phyloP scores from a whole-genome alignment of 2,113 vertebrate genomes.

The Gorsachius goisagi region DNA sequence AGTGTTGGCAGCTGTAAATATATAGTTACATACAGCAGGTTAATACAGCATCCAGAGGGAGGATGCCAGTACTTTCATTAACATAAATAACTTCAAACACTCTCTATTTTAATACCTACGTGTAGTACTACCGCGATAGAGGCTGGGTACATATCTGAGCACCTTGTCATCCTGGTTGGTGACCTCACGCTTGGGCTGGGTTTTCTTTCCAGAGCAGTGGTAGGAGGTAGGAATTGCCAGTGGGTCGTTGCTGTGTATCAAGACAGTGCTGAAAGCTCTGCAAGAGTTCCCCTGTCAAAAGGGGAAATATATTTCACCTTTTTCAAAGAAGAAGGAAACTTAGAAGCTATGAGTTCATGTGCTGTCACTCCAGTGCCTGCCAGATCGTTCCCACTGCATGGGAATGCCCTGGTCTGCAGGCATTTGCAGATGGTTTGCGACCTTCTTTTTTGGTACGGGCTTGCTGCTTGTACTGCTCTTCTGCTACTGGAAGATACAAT shows the following conservation, averaged over 20 bases:
- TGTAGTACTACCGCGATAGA: not conserved
- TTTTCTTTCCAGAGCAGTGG: not conserved
- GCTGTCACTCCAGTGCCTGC: not conserved
- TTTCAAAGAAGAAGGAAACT: not conserved
- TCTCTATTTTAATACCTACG: not conserved
- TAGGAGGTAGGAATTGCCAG: not conserved
- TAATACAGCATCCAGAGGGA: not conserved
- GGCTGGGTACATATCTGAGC: not conserved
- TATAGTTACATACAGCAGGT: not conserved
- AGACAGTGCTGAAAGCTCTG: not conserved
- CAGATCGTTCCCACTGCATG: not conserved
- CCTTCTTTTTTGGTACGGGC: not conserved
- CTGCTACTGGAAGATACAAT: not conserved
- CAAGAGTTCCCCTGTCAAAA: not conserved
- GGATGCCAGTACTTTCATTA: not conserved
- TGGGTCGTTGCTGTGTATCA: accelerated
- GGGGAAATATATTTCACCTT: not conserved
- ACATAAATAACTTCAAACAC: not conserved
- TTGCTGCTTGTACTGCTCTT: not conserved
- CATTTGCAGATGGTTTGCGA: not conserved
- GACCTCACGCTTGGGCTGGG: not conserved
- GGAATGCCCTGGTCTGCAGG: accelerated
- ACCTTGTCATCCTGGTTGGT: not conserved
- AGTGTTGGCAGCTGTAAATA: slow-evolving; percentile 12
- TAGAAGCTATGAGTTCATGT: not conserved